Conservation (phyloP, 2,888 invertebrate species). For the Melieria picta region DNA sequence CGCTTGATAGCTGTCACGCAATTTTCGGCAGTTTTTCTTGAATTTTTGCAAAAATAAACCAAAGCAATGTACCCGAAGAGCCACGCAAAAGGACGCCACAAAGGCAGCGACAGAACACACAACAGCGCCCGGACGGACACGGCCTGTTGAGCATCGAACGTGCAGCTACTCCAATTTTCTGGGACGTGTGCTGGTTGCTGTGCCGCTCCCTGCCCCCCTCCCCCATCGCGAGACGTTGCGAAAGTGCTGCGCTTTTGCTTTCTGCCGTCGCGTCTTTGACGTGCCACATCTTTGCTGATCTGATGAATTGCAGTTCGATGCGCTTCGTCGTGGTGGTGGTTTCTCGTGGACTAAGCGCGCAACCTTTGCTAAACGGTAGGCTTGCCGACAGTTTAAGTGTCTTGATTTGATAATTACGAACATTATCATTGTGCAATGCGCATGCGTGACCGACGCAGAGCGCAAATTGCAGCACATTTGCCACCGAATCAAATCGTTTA, state of each 20-base stretch:
- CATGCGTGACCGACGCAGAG: constrained; percentile 56
- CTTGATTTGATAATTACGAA: constrained; percentile 61
- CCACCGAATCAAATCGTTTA: too few species aligned
- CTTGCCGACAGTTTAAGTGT: constrained; percentile 59
- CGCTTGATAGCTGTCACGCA: constrained; percentile 24
- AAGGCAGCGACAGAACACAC: too few species aligned
- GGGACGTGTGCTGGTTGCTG: neutral
- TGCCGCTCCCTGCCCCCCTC: neutral
- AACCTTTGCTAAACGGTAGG: constrained; percentile 48
- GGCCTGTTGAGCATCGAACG: neutral
- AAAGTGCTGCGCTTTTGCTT: neutral
- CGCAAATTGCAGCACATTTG: neutral
- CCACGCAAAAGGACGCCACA: constrained; percentile 10
- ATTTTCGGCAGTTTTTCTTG: neutral
- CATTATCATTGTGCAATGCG: constrained; percentile 53
- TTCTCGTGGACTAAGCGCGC: neutral
- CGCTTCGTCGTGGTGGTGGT: neutral
- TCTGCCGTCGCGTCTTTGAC: neutral
- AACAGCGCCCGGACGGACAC: neutral
- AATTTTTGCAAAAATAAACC: neutral
- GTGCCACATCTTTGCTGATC: neutral
- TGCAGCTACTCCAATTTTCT: constrained; percentile 5
- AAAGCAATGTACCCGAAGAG: constrained; percentile 5
- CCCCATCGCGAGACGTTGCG: too few species aligned
- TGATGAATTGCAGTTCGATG: constrained; percentile 30